phyloP scores from a whole-genome alignment of 2,888 invertebrate genomes.

The Cheiracanthium punctorium region DNA sequence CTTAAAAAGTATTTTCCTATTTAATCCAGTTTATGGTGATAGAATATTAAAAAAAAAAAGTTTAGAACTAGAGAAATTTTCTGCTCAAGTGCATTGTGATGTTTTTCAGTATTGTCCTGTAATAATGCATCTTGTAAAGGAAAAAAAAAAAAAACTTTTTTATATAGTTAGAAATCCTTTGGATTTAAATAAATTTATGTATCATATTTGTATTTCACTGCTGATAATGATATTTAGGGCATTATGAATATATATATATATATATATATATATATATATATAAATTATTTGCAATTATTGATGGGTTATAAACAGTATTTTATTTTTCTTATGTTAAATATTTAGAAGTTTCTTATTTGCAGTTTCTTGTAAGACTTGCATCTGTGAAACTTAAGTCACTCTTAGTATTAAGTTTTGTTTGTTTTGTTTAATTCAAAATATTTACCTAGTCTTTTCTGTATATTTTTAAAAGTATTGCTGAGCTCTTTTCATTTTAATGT shows the following conservation, averaged over 20 bases:
- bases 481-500: too few relatives aligned
- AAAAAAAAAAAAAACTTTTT: not conserved
- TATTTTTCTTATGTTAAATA: too few relatives aligned
- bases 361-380: too few relatives aligned
- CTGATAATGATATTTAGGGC: not conserved
- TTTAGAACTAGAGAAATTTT: conserved; percentile 39
- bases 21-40: conserved; percentile 36
- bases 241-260: not conserved
- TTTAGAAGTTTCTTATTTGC: too few relatives aligned
- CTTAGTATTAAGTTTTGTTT: too few relatives aligned
- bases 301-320: too few relatives aligned
- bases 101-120: conserved; percentile 45
- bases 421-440: too few relatives aligned
- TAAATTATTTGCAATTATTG: too few relatives aligned
- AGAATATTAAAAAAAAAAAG: conserved; percentile 22
- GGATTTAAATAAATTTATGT: not conserved
- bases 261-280: too few relatives aligned
- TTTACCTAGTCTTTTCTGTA: too few relatives aligned
- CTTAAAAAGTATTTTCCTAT: conserved; percentile 67
- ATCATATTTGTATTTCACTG: not conserved
- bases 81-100: conserved; percentile 65
- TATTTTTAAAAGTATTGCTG: too few relatives aligned
- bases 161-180: conserved; percentile 6
- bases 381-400: too few relatives aligned
- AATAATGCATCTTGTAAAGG: not conserved